These are phyloP conservation scores for Girardinichthys multiradiatus DNA, from an alignment of 2,113 vertebrate genomes.

Conservation along the genomic window DNA sequence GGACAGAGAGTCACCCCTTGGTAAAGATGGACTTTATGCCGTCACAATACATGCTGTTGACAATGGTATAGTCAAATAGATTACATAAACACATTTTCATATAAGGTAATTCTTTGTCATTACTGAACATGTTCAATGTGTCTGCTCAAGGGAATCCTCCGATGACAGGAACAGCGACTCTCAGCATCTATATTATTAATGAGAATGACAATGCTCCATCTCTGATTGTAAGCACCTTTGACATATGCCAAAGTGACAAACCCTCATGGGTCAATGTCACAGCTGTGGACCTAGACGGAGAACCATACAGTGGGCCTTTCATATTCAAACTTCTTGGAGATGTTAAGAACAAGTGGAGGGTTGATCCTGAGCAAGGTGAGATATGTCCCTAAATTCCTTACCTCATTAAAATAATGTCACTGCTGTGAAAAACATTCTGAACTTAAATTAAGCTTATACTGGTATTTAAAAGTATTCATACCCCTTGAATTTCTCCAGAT, in stretches of 20 bases:
- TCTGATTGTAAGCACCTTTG: background rate
- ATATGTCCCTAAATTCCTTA: background rate
- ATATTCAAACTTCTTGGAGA: conserved; percentile 50
- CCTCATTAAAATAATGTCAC: background rate
- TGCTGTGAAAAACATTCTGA: too few species aligned
- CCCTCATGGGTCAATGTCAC: conserved; percentile 38
- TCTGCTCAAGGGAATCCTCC: conserved; percentile 63
- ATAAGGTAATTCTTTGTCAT: background rate
- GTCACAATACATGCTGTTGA: conserved; percentile 65
- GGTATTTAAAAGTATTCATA: too few species aligned
- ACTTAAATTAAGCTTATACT: too few species aligned
- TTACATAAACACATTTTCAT: background rate
- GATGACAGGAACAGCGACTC: conserved; percentile 64
- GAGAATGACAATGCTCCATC: conserved; percentile 61
- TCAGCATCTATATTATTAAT: conserved; percentile 37
- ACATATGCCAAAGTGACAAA: conserved; percentile 48
- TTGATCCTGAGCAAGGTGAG: conserved; percentile 44
- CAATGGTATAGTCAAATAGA: conserved; percentile 56
- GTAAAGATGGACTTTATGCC: conserved; percentile 58
- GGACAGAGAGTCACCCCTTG: conserved; percentile 73
- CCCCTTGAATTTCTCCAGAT: too few species aligned
- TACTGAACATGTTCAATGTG: background rate
- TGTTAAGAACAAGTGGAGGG: conserved; percentile 47
- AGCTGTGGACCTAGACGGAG: conserved; percentile 49
- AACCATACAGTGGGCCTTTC: conserved; percentile 58